Conservation (phyloP, 2,797 vertebrate genomes). For the Pseudochirops cupreus region DNA sequence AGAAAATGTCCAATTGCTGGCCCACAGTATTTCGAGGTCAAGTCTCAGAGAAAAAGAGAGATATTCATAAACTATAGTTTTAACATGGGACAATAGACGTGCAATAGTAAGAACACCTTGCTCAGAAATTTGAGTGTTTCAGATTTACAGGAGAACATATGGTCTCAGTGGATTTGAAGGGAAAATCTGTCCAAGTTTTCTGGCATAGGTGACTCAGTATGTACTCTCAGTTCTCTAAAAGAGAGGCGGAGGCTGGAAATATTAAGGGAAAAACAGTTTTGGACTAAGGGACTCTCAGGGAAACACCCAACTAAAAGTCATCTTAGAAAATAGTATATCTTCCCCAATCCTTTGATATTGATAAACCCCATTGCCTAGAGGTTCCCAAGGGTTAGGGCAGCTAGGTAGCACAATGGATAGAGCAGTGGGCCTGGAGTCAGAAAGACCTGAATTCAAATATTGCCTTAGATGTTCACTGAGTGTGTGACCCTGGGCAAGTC, state of each 20-base stretch:
- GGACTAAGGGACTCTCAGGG: neutral
- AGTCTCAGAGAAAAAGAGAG: constrained; percentile 21
- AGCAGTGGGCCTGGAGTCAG: neutral
- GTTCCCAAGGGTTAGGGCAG: neutral
- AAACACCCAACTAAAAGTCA: neutral
- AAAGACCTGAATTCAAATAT: neutral
- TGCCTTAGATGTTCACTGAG: neutral
- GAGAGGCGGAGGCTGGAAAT: neutral
- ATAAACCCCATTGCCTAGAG: neutral
- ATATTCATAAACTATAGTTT: constrained; percentile 14
- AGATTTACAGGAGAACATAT: neutral
- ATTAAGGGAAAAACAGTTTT: neutral
- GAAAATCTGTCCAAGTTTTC: neutral
- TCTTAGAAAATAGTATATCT: neutral
- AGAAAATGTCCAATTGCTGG: neutral
- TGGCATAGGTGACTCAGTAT: neutral
- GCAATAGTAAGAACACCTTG: neutral
- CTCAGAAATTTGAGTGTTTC: constrained; percentile 2
- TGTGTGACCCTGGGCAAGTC: neutral
- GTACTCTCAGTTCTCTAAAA: constrained; percentile 16
- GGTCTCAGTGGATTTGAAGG: neutral
- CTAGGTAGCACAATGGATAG: neutral
- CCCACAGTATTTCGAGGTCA: neutral
- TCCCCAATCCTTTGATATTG: neutral
- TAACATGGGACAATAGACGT: constrained; percentile 1